phyloP scores from a whole-genome alignment of 2,113 vertebrate species.

The Hippotragus niger region DNA sequence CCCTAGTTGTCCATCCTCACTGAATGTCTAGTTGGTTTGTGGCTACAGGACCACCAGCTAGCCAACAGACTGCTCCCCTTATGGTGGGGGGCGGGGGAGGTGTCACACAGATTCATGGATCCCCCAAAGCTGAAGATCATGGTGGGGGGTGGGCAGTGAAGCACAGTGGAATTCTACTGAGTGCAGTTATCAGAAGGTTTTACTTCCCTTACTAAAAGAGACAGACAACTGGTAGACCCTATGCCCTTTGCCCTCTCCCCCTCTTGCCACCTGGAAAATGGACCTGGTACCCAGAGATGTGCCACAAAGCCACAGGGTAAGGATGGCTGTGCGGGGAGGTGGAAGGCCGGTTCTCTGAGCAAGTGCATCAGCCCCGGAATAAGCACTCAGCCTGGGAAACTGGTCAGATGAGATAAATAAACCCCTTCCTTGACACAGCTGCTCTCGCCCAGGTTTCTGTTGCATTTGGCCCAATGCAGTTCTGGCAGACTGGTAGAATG shows the following conservation, averaged over 20 bases:
- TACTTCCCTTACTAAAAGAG: neutral
- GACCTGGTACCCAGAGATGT: rapidly evolving
- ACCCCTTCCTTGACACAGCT: rapidly evolving
- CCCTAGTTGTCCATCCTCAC: neutral
- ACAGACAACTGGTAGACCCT: neutral
- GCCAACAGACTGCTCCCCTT: rapidly evolving
- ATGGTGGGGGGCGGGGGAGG: neutral
- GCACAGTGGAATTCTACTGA: rapidly evolving
- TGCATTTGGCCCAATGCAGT: rapidly evolving
- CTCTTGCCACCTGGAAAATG: neutral
- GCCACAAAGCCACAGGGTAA: neutral
- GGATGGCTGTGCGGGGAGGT: rapidly evolving
- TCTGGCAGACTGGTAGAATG: rapidly evolving
- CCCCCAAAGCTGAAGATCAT: neutral
- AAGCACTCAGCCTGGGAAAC: rapidly evolving
- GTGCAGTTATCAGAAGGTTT: rapidly evolving
- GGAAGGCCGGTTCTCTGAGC: neutral
- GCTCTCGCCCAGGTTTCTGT: too few relatives aligned
- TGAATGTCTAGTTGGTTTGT: neutral
- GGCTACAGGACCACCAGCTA: neutral
- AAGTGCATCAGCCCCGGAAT: rapidly evolving
- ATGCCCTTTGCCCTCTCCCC: too few relatives aligned
- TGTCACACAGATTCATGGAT: neutral
- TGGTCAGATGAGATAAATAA: neutral
- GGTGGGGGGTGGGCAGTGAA: rapidly evolving